Conservation (phyloP, 2,888 invertebrate genomes). For the Acleris cristana region DNA sequence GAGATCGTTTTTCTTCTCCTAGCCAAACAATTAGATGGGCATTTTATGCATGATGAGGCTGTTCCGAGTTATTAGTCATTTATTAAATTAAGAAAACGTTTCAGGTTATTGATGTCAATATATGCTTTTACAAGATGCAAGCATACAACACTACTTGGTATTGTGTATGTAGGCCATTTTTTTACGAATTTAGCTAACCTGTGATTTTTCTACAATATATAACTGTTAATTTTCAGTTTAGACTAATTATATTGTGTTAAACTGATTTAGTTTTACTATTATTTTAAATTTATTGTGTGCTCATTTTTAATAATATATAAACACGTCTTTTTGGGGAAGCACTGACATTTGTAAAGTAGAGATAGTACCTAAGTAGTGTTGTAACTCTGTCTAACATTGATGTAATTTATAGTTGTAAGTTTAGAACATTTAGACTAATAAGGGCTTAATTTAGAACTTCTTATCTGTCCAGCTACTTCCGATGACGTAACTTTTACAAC, state of each 20-base stretch:
- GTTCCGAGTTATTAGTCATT: not conserved
- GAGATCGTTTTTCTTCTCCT: no score
- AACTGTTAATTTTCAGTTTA: not conserved
- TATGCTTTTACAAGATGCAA: constrained; percentile 65
- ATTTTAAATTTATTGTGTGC: not conserved
- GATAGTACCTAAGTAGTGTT: no score
- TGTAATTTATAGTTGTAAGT: no score
- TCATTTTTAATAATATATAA: not conserved
- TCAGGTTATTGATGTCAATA: constrained; percentile 72
- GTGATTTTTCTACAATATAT: constrained; percentile 3
- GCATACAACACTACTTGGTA: constrained; percentile 68
- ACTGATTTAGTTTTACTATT: not conserved
- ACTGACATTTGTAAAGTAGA: no score
- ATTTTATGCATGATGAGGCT: no score
- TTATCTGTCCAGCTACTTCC: no score
- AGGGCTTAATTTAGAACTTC: no score
- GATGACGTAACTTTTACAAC: no score
- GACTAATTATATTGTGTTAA: not conserved
- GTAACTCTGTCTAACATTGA: no score
- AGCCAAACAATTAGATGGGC: no score
- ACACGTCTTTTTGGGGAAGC: no score
- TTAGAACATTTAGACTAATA: no score
- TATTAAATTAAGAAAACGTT: constrained; percentile 47
- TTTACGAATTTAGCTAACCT: constrained; percentile 10
- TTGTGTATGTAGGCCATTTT: constrained; percentile 64